phyloP scores from a whole-genome alignment of 2,797 vertebrate species.

The Hemibagrus guttatus region DNA sequence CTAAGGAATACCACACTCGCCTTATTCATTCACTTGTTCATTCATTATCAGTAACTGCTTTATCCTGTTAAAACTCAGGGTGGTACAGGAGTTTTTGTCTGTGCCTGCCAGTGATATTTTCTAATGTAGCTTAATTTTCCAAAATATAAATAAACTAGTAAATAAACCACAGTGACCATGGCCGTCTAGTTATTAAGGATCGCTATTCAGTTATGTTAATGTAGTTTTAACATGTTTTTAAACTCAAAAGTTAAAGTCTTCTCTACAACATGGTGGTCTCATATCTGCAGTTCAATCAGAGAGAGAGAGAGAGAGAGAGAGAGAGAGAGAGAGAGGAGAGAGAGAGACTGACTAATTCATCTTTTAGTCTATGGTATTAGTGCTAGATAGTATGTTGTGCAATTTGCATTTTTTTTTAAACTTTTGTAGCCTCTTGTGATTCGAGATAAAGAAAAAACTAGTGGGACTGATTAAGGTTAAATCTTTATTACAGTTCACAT shows the following conservation, averaged over 20 bases:
- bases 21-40: neutral
- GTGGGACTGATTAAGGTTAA: neutral
- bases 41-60: neutral
- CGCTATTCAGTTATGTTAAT: neutral
- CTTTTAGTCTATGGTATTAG: neutral
- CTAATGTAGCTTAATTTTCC: neutral
- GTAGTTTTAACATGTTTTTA: neutral
- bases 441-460: neutral
- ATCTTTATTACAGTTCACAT: neutral
- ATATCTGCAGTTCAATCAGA: slow-evolving; percentile 1
- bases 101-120: neutral
- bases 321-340: neutral
- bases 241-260: too few relatives aligned
- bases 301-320: neutral
- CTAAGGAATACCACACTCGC: neutral
- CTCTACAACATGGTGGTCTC: neutral
- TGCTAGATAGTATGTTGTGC: neutral
- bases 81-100: neutral
- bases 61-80: neutral
- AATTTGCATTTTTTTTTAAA: neutral
- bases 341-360: neutral
- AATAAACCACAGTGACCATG: neutral
- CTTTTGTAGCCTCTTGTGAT: neutral
- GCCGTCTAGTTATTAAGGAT: neutral
- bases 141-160: neutral